Percentiles rank a stretch among this genome's conserved stretches.
Conservation (phyloP, 2,113 vertebrate genomes). For the Syngnathus typhle region DNA sequence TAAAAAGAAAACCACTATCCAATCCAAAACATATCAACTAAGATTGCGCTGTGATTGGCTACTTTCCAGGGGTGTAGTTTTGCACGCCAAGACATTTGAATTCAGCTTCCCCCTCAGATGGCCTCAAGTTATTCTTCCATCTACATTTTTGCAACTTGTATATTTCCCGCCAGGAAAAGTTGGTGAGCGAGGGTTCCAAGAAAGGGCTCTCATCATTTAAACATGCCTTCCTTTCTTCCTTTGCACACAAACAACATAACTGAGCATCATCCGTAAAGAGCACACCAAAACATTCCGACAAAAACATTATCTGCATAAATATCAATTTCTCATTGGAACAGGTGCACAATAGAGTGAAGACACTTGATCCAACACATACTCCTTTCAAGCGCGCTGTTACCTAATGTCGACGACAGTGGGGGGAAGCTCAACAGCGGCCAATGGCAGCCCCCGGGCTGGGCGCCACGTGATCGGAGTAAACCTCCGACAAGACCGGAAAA, state of each 20-base stretch:
- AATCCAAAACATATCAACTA: no score
- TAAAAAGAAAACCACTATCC: no score
- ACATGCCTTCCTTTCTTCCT: conserved; percentile 61
- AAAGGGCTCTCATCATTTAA: conserved; percentile 54
- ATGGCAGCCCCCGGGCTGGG: conserved; percentile 26
- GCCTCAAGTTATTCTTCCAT: neutral
- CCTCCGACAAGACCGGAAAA: conserved; percentile 48
- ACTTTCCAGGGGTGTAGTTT: neutral
- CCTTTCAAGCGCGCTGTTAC: conserved; percentile 19
- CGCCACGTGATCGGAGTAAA: conserved; percentile 50
- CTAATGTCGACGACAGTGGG: conserved; percentile 11
- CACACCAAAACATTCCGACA: neutral
- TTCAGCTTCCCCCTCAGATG: neutral
- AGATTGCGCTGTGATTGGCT: neutral
- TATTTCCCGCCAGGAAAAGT: neutral
- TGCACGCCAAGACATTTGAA: neutral
- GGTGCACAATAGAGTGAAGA: conserved; percentile 38
- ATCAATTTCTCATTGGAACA: conserved; percentile 14
- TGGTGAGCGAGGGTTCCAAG: neutral
- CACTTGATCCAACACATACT: conserved; percentile 21
- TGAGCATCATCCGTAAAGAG: conserved; percentile 18
- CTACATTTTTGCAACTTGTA: neutral
- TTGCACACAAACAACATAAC: conserved; percentile 62
- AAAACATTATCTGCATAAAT: no score
- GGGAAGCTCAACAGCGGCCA: conserved; percentile 24